Base-by-base conservation (phyloP, 2,113 vertebrate species). In the Heteronetta atricapilla region DNA sequence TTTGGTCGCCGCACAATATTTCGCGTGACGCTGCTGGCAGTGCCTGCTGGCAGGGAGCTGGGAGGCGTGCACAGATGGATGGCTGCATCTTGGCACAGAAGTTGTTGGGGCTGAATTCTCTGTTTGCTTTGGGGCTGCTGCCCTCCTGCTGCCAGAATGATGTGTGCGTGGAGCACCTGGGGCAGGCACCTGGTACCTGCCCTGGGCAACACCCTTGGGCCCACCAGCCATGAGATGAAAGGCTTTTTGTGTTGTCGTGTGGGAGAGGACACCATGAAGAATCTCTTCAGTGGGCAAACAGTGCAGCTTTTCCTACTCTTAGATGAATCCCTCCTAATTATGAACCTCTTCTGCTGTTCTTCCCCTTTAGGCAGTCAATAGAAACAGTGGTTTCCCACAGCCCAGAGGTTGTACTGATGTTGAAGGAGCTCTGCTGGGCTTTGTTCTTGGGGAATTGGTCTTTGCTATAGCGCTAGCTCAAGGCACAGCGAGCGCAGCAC, bases 401-500 rank as follows among this genome's bases (percentile, higher is more conserved):
- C 40, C 58, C 0, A 0, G 10, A 48, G 78, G 34, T 62, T 76
- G 69, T 36, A 15, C 66, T 79, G 58, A 12, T 0, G 29, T 25
- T 44, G 16, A 17, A 28, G 10, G 29, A 31, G 22, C 31, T 26
- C 73, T 76, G 31, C 40, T 59, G 23, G 42, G 55, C 23, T 46
- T 26, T 46, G 33, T 59, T 56, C 33, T n/a, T 28, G 14, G 25
- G 14, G 8, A 18, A 5, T 79, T 40, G 33, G 16, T 69, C 15
- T 60, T 44, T 21, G 0, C 55, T 2, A 1, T 2, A 9, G 46
- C 0, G 3, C n/a, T 50, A 44, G 40, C 34, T 86, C 0, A 10
- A 21, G 74, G 42, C 19, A 10, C 9, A 19, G 8, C 9, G 0
- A 52, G 44, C 1, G 0, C 23, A 3, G 3, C 5, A 4, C 19